phyloP scores from a whole-genome alignment of 2,797 vertebrate species.

The Avahi laniger region DNA sequence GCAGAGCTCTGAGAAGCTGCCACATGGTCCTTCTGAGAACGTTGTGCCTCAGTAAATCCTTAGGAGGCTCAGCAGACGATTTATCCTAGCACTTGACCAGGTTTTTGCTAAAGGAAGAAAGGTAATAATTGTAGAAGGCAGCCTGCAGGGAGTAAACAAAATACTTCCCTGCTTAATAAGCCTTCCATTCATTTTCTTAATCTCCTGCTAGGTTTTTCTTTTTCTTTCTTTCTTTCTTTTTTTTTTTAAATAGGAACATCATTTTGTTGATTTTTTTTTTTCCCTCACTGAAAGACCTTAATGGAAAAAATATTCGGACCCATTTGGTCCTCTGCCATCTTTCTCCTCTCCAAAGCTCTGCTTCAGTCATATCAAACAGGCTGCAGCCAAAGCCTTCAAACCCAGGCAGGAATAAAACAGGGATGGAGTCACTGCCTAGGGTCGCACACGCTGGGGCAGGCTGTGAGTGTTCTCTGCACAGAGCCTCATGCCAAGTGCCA shows the following conservation, averaged over 20 bases:
- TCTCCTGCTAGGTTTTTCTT: slow-evolving; percentile 2
- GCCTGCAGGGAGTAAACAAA: background rate
- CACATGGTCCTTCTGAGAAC: background rate
- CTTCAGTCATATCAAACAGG: slow-evolving; percentile 19
- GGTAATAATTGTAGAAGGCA: background rate
- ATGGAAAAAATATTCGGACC: slow-evolving; percentile 31
- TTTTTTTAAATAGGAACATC: slow-evolving; percentile 9
- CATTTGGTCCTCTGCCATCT: background rate
- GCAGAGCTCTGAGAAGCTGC: background rate
- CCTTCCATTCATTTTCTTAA: background rate
- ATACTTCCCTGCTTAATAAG: slow-evolving; percentile 14
- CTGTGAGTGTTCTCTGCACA: background rate
- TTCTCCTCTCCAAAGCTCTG: background rate
- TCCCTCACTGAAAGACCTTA: slow-evolving; percentile 10
- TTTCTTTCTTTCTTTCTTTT: background rate
- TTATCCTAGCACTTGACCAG: background rate
- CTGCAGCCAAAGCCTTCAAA: background rate
- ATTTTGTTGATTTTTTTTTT: slow-evolving; percentile 47
- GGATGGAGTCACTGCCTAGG: background rate
- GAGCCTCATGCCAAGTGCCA: background rate
- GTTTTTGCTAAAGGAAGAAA: background rate
- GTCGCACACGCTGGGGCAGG: background rate
- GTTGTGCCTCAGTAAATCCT: background rate
- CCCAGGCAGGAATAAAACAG: background rate
- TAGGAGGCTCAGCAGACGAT: background rate